Percentiles rank a stretch among this genome's conserved stretches.
These are phyloP conservation scores for Solenodon paradoxus DNA, from an alignment of 2,113 vertebrate genomes.

Conservation along the genomic window DNA sequence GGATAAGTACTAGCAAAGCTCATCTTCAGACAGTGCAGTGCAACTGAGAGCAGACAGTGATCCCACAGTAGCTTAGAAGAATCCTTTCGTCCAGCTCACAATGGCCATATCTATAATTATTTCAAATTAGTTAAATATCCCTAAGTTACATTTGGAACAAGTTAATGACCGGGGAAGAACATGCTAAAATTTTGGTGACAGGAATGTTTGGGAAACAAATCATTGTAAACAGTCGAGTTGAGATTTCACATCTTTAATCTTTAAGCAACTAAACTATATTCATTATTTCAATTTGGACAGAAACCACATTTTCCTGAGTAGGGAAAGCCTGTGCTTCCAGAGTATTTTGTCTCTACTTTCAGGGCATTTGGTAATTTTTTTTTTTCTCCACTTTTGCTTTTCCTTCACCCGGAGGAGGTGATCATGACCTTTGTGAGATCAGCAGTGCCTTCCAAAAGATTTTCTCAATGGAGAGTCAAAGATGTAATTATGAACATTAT, in stretches of 20 bases:
- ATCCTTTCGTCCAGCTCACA: not conserved
- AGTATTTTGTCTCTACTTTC: not conserved
- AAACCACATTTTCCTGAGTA: not conserved
- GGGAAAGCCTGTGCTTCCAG: not conserved
- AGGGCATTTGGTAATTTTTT: not conserved
- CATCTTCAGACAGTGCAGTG: not conserved
- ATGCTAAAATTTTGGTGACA: not conserved
- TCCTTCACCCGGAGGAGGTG: not conserved
- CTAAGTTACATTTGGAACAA: not conserved
- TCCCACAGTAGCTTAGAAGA: not conserved
- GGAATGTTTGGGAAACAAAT: not conserved
- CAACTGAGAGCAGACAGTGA: not conserved
- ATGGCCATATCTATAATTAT: not conserved
- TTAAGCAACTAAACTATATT: not conserved
- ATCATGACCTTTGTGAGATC: not conserved
- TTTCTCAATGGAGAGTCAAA: not conserved
- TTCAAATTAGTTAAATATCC: not conserved
- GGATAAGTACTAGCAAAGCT: not conserved
- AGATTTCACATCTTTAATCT: not conserved
- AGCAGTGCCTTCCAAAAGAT: not conserved
- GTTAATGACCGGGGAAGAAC: not conserved
- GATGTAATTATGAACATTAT: fast-evolving
- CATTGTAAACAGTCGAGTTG: not conserved
- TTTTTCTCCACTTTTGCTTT: not conserved
- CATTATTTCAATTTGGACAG: not conserved